phyloP scores from a whole-genome alignment of 2,888 invertebrate species.

The Drosophila nr. medialis region DNA sequence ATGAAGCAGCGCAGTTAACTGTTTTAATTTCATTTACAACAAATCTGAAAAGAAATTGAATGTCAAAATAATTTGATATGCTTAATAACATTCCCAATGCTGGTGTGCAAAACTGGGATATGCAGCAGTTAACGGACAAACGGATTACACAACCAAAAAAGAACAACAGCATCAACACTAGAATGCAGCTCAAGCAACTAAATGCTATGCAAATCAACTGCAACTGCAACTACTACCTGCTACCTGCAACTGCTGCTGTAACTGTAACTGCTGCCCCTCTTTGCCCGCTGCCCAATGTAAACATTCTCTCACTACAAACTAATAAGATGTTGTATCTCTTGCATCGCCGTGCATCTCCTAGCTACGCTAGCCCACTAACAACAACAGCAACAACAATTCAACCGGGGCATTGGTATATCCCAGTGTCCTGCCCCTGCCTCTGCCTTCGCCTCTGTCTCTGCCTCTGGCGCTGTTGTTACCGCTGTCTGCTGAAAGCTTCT shows the following conservation, averaged over 20 bases:
- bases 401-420: conserved; percentile 45
- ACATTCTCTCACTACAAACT: conserved; percentile 66
- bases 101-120: background rate
- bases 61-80: conserved; percentile 60
- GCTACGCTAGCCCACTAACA: conserved; percentile 25
- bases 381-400: conserved; percentile 23
- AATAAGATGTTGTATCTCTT: conserved; percentile 73
- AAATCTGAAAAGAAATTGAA: conserved; percentile 41
- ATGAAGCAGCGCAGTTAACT: conserved; percentile 3
- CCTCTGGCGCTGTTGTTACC: conserved; percentile 11
- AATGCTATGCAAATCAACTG: conserved; percentile 59
- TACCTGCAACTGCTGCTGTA: conserved; percentile 5
- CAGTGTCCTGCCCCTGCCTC: background rate
- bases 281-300: conserved; percentile 37
- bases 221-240: conserved; percentile 33
- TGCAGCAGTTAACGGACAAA: conserved; percentile 43
- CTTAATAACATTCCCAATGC: conserved; percentile 24
- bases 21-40: conserved; percentile 8
- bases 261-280: conserved; percentile 13
- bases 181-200: conserved; percentile 51
- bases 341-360: conserved; percentile 50
- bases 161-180: conserved; percentile 6
- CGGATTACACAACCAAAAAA: conserved; percentile 38
- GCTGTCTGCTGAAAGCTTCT: conserved; percentile 73
- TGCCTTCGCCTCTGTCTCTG: background rate